phyloP scores from a whole-genome alignment of 2,113 vertebrate genomes.

The Zosterops borbonicus region DNA sequence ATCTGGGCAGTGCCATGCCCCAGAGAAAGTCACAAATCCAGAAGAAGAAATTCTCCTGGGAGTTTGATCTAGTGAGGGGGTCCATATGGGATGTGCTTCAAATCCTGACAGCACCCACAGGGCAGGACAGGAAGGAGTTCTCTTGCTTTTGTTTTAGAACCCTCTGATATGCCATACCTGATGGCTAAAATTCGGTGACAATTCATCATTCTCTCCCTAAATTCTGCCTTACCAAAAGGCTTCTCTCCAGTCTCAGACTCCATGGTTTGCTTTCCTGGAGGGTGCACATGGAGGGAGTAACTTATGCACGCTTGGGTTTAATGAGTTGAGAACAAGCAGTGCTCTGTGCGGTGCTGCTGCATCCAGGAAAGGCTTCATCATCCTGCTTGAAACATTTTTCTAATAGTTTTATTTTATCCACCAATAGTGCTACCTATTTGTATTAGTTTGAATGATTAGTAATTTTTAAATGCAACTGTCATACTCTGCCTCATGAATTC shows the following conservation, averaged over 20 bases:
- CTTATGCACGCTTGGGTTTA: not conserved
- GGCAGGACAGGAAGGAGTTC: not conserved
- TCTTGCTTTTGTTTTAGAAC: not conserved
- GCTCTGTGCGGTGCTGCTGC: not conserved
- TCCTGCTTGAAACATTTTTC: not conserved
- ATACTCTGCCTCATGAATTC: not conserved
- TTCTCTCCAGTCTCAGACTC: not conserved
- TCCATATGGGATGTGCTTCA: not conserved
- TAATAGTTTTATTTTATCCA: not conserved
- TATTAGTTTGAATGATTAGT: not conserved
- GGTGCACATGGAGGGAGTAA: not conserved
- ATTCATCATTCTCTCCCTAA: not conserved
- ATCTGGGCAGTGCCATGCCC: not conserved
- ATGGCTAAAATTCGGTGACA: not conserved
- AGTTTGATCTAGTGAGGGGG: not conserved
- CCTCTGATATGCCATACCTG: rapidly evolving
- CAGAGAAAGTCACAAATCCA: not conserved
- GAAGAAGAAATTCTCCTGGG: not conserved
- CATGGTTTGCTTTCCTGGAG: not conserved
- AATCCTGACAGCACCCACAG: not conserved
- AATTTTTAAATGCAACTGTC: not conserved
- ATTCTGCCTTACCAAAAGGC: not conserved
- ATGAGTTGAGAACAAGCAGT: not conserved
- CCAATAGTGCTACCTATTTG: not conserved
- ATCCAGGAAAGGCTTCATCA: not conserved